Percentiles rank a stretch among this genome's conserved stretches.
Evolutionary conservation across 2,113 vertebrate genomes (phyloP).

Genomic region (Deroptyus accipitrinus): DNA sequence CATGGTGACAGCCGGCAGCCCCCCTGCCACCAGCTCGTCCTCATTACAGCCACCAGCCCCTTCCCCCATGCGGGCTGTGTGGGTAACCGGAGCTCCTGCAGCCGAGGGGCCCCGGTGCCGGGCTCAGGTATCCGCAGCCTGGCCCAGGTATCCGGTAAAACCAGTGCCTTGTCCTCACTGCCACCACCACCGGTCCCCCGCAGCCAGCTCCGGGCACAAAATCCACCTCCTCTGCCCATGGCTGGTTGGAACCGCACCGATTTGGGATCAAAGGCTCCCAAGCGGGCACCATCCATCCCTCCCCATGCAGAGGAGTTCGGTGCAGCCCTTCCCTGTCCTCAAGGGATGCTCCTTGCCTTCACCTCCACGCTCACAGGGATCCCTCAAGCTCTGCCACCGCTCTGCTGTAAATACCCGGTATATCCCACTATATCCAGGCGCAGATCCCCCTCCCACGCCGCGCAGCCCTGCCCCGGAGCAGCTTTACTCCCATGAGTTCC

Average conservation of each 20-base stretch:
- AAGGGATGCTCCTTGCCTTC: neutral
- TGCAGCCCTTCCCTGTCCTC: neutral
- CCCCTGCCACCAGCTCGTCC: neutral
- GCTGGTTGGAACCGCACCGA: neutral
- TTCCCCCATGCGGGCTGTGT: neutral
- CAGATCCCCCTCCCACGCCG: neutral
- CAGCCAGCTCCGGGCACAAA: neutral
- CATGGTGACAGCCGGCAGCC: neutral
- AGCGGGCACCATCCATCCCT: neutral
- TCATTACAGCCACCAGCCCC: neutral
- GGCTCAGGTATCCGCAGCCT: neutral
- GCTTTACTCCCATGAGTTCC: neutral
- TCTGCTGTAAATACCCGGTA: neutral
- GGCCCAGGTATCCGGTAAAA: neutral
- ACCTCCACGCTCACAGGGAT: neutral
- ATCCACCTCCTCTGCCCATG: neutral
- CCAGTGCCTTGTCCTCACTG: neutral
- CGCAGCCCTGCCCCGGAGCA: neutral
- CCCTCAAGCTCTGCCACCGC: neutral
- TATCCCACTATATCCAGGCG: neutral
- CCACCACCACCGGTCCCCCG: neutral
- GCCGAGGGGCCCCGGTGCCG: neutral
- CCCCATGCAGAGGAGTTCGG: neutral
- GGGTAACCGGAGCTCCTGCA: neutral
- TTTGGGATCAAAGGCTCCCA: neutral